These are phyloP conservation scores for Tachysurus vachellii DNA, from an alignment of 2,113 vertebrate genomes.

Conservation along the genomic window DNA sequence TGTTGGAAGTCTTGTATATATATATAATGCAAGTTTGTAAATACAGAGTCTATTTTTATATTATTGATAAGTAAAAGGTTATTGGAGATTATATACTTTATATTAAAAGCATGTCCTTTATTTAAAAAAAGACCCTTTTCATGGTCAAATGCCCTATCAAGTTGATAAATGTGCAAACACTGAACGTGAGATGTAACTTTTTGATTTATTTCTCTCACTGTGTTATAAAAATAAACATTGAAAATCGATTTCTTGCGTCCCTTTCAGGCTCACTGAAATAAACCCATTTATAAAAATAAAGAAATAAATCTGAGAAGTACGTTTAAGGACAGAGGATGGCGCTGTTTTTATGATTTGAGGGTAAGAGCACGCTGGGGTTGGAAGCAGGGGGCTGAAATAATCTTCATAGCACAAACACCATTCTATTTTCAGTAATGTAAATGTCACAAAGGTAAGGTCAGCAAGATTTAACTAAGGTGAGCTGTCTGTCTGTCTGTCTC, in stretches of 20 bases:
- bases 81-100: constrained; percentile 67
- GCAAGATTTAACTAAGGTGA: not conserved
- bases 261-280: not conserved
- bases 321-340: constrained; percentile 32
- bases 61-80: constrained; percentile 64
- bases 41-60: constrained; percentile 73
- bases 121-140: constrained; percentile 62
- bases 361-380: not conserved
- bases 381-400: not conserved
- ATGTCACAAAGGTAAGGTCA: not conserved
- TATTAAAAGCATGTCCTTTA: constrained; percentile 71
- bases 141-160: constrained; percentile 61
- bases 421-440: constrained; percentile 17
- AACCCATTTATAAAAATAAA: not conserved
- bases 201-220: constrained; percentile 64
- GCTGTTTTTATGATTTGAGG: constrained; percentile 40
- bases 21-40: constrained; percentile 77
- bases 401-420: not conserved
- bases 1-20: constrained; percentile 62
- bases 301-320: not conserved
- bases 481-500: not conserved
- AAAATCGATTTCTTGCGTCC: constrained; percentile 61
- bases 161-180: constrained; percentile 65
- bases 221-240: constrained; percentile 67
- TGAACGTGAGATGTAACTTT: constrained; percentile 68